These are phyloP conservation scores for Drosophila anomalipes DNA, from an alignment of 2,888 invertebrate genomes.

Conservation along the genomic window DNA sequence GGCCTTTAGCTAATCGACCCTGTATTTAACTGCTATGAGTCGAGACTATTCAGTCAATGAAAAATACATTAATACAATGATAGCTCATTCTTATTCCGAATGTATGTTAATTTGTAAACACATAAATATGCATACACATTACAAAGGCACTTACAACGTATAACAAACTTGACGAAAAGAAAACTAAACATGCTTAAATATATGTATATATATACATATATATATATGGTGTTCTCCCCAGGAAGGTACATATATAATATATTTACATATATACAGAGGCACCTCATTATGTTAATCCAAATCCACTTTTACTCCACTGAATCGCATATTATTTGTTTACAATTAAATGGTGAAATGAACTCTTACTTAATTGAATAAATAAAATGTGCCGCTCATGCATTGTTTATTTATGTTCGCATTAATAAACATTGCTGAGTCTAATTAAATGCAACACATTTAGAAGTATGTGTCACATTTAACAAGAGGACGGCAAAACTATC, in stretches of 20 bases:
- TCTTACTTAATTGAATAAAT: not conserved
- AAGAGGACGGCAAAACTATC: slow-evolving; percentile 5
- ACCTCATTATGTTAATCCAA: not conserved
- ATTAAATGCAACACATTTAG: slow-evolving; percentile 7
- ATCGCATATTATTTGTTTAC: not conserved
- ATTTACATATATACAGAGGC: not conserved
- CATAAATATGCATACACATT: not conserved
- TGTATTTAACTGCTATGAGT: slow-evolving; percentile 19
- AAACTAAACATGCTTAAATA: not conserved
- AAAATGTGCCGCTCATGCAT: slow-evolving; percentile 11
- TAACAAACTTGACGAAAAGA: not conserved
- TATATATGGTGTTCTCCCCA: too few species aligned
- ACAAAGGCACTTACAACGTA: not conserved
- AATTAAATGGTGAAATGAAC: not conserved
- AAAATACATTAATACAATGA: slow-evolving; percentile 20
- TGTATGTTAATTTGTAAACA: not conserved
- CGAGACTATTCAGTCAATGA: slow-evolving; percentile 2
- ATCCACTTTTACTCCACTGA: not conserved
- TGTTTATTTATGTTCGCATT: not conserved
- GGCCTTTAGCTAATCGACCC: slow-evolving; percentile 25
- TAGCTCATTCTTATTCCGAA: slow-evolving; percentile 10
- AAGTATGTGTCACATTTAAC: not conserved
- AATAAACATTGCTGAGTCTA: not conserved
- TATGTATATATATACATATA: not conserved
- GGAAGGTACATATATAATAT: not conserved